These are phyloP conservation scores for Oncopodura yosiiana DNA, from an alignment of 1,140 invertebrate genomes.

Conservation along the genomic window DNA sequence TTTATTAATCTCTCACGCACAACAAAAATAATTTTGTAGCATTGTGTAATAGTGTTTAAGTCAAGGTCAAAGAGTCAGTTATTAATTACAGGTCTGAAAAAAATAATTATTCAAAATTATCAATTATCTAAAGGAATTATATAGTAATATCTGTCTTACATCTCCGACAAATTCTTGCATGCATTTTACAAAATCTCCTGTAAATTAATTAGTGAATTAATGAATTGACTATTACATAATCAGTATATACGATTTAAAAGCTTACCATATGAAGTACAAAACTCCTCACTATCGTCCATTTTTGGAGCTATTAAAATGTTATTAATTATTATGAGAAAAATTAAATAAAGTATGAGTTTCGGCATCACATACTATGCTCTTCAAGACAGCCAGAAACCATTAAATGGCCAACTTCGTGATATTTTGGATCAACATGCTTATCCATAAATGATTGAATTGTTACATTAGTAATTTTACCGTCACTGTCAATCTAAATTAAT, in stretches of 20 bases:
- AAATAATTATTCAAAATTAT: background rate
- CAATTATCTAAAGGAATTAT: background rate
- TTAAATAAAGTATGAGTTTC: background rate
- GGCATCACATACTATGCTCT: conserved; percentile 11
- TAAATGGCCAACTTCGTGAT: conserved; percentile 15
- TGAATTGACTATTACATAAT: too few species aligned
- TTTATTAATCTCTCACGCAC: background rate
- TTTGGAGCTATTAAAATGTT: conserved; percentile 7
- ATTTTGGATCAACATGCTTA: conserved; percentile 15
- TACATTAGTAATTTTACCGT: conserved; percentile 12
- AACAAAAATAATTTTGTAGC: background rate
- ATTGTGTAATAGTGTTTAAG: background rate
- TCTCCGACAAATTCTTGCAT: conserved; percentile 16
- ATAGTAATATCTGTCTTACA: conserved; percentile 9
- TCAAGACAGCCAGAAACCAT: conserved; percentile 16
- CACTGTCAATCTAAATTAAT: conserved; percentile 4
- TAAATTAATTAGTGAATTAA: too few species aligned
- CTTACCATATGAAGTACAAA: conserved; percentile 14
- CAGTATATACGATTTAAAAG: too few species aligned
- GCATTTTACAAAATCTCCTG: conserved; percentile 23
- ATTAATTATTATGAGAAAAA: background rate
- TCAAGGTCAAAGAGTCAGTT: background rate
- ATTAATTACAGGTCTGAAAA: background rate
- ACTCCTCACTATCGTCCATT: conserved; percentile 12
- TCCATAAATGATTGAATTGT: conserved; percentile 25